Percentiles rank a stretch among this genome's conserved stretches.
Evolutionary conservation across 2,888 invertebrate species (phyloP).

Genomic region (Cephus sareptanus): DNA sequence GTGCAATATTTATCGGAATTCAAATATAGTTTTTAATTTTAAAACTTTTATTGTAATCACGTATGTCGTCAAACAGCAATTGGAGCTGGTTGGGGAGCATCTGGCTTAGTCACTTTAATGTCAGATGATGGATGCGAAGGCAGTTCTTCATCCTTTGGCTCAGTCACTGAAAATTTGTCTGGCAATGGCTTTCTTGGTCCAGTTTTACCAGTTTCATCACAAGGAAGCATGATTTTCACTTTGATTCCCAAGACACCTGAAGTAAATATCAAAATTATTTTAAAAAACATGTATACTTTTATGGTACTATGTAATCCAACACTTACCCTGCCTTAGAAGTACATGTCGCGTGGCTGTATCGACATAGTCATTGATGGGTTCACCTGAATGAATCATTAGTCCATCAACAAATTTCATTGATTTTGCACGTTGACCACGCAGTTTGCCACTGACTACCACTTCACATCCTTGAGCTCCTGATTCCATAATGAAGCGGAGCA

Average conservation of each 20-base stretch:
- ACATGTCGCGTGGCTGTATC: slow-evolving; percentile 99
- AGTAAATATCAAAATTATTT: neutral
- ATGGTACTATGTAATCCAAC: slow-evolving; percentile 2
- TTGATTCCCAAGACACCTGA: slow-evolving; percentile 73
- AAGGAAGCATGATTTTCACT: slow-evolving; percentile 99
- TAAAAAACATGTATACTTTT: slow-evolving; percentile 13
- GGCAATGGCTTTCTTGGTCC: slow-evolving; percentile 98
- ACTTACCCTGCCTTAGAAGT: slow-evolving; percentile 89
- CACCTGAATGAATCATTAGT: slow-evolving; percentile 99
- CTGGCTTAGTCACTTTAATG: slow-evolving; percentile 77
- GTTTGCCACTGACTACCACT: slow-evolving; percentile 98
- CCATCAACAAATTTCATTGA: slow-evolving; percentile 99
- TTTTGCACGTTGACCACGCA: slow-evolving; percentile 98
- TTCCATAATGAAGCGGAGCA: slow-evolving; percentile 98
- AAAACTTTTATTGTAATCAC: slow-evolving; percentile 26
- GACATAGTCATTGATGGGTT: slow-evolving; percentile 98
- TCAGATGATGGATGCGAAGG: slow-evolving; percentile 80
- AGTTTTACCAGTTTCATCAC: slow-evolving; percentile 96
- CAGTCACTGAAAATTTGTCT: slow-evolving; percentile 95
- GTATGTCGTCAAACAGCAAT: slow-evolving; percentile 58
- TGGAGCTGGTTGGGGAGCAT: slow-evolving; percentile 68
- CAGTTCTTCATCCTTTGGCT: slow-evolving; percentile 94
- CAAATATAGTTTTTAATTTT: neutral
- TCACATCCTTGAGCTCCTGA: slow-evolving; percentile 97
- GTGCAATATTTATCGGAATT: neutral